Conservation (phyloP, 2,888 invertebrate genomes). For the Deilephila elpenor region DNA sequence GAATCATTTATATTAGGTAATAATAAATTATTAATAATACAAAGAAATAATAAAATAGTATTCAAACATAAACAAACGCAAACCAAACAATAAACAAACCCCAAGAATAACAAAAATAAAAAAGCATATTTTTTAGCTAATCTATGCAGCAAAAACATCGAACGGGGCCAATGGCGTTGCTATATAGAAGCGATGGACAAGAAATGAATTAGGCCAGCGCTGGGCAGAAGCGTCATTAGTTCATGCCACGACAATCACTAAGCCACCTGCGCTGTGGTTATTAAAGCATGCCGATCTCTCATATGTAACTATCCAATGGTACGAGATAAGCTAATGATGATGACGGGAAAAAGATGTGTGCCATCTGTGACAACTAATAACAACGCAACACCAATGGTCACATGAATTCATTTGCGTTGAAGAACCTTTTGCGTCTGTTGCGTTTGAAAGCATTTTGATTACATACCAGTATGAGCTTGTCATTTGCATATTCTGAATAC, state of each 20-base stretch:
- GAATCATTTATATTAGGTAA: too few species aligned
- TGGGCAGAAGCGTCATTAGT: slow-evolving; percentile 13
- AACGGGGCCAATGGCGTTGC: slow-evolving; percentile 24
- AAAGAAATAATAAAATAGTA: too few species aligned
- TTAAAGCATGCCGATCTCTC: slow-evolving; percentile 18
- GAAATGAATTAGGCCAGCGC: slow-evolving; percentile 20
- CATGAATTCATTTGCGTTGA: slow-evolving; percentile 1
- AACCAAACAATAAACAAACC: background rate
- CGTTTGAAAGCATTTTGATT: background rate
- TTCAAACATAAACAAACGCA: background rate
- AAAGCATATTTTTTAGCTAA: background rate
- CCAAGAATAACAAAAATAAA: background rate
- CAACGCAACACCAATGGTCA: background rate
- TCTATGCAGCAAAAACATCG: slow-evolving; percentile 7
- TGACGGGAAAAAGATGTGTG: slow-evolving; percentile 18
- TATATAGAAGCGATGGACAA: slow-evolving; percentile 12
- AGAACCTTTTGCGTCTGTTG: background rate
- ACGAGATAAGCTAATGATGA: slow-evolving; percentile 15
- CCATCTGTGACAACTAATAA: slow-evolving; percentile 21
- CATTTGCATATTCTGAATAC: background rate
- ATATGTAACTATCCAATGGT: slow-evolving; percentile 11
- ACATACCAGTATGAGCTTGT: background rate
- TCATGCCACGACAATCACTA: slow-evolving; percentile 17
- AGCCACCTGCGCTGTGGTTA: slow-evolving; percentile 10
- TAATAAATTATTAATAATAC: too few species aligned